Base-by-base conservation (phyloP, 2,888 invertebrate genomes). In the Drosophila neotestacea region DNA sequence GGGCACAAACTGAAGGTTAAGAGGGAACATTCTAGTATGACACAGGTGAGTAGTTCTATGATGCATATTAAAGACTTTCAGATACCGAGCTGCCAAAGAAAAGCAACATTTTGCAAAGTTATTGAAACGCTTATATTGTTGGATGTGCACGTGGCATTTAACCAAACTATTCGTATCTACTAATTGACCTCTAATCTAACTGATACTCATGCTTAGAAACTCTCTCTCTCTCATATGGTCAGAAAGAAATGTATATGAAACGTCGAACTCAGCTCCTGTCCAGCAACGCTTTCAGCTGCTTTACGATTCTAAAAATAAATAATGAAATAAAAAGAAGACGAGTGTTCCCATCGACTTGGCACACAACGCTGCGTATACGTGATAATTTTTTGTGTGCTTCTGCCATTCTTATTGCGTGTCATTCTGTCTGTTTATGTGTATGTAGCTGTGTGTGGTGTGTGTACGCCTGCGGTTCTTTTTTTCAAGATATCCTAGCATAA, bases 341-440 rank as follows among this genome's bases (percentile, higher is more conserved):
- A 46, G 27, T 36, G 22, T 69, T 68, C 72, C 54, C 67, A 80
- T 67, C 48, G 66, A 80, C 64, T 65, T 62, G 63, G 60, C 50
- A 42, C 62, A 55, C 72, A 67, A 64, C 72, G 65, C 48, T 65
- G 73, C 85, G 81, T 86, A 79, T 83, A 84, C 86, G 85, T 84
- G 85, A 84, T 80, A 77, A 68, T 65, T 59, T 68, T 46, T 70
- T 74, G 52, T 63, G 41, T 47, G 58, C 34, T 38, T 42, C 54
- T 47, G 59, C 52, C 58, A 58, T 58, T 69, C 32, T 56, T 32
- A 44, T 39, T 42, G 47, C 16, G 22, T 50, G 22, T 5, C 41
- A 55, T 41, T 66, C 44, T 52, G 32, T 46, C 41, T 41, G 41
- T 32, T 46, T 64, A 54, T 39, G 61, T 11, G 51, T 46, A 10